Conservation (phyloP, 64 coral and sea anemone species). For the Pachyseris speciosa region DNA sequence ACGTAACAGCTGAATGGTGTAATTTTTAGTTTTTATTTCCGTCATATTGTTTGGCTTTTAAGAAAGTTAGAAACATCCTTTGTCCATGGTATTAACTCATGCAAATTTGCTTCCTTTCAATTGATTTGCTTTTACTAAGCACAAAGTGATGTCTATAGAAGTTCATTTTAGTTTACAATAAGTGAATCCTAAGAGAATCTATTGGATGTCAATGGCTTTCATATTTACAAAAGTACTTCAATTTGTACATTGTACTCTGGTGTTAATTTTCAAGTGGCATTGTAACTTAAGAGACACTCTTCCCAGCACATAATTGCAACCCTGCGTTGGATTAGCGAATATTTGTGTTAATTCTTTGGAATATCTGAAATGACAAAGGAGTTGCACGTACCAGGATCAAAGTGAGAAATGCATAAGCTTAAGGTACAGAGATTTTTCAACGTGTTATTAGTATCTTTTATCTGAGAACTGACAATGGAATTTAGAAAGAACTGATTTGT, state of each 20-base stretch:
- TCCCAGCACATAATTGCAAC: not conserved
- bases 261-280: slow-evolving; percentile 14
- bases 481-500: not conserved
- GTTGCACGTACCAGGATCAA: not conserved
- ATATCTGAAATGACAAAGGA: not conserved
- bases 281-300: not conserved
- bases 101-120: slow-evolving; percentile 12
- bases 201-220: not conserved
- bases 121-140: not conserved
- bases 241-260: not conserved
- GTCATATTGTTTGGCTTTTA: not conserved
- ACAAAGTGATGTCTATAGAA: not conserved
- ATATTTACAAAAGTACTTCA: not conserved
- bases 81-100: not conserved
- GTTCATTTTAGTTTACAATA: not conserved
- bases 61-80: slow-evolving; percentile 17
- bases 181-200: slow-evolving; percentile 8
- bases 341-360: not conserved
- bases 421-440: not conserved
- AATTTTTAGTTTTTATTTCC: not conserved
- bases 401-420: slow-evolving; percentile 27
- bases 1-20: slow-evolving; percentile 1
- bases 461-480: not conserved
- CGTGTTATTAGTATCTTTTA: not conserved
- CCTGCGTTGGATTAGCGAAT: not conserved